Conservation (phyloP, 2,797 vertebrate genomes). For the Neoniphon sammara region DNA sequence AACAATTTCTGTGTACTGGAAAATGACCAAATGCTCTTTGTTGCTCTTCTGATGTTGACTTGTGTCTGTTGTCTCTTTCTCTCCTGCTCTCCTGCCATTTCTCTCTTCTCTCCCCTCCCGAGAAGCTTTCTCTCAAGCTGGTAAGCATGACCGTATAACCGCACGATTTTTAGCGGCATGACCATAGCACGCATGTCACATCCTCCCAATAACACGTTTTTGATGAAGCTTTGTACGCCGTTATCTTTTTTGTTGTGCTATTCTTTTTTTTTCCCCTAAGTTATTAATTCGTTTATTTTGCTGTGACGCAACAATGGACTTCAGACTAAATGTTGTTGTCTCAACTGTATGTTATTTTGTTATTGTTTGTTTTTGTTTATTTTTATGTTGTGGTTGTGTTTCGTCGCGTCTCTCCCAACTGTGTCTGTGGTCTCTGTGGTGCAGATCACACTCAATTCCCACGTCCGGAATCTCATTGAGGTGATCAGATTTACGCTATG, state of each 20-base stretch:
- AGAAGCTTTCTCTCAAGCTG: slow-evolving; percentile 90
- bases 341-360: slow-evolving; percentile 70
- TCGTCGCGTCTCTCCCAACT: slow-evolving; percentile 73
- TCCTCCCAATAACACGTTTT: slow-evolving; percentile 76
- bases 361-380: slow-evolving; percentile 65
- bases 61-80: slow-evolving; percentile 80
- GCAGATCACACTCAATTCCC: slow-evolving; percentile 89
- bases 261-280: slow-evolving; percentile 35
- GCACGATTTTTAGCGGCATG: slow-evolving; percentile 77
- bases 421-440: slow-evolving; percentile 79
- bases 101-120: slow-evolving; percentile 66
- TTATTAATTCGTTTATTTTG: slow-evolving; percentile 56
- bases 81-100: slow-evolving; percentile 72
- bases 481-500: slow-evolving; percentile 84
- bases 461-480: slow-evolving; percentile 90
- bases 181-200: slow-evolving; percentile 78
- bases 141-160: slow-evolving; percentile 85
- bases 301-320: slow-evolving; percentile 74
- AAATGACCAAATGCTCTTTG: slow-evolving; percentile 52
- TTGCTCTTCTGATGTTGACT: slow-evolving; percentile 81
- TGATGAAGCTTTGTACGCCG: slow-evolving; percentile 57
- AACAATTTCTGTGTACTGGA: slow-evolving; percentile 26
- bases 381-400: slow-evolving; percentile 71
- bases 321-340: slow-evolving; percentile 67
- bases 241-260: slow-evolving; percentile 57